Evolutionary conservation across 2,888 invertebrate species (phyloP).

Genomic region (Fissipunctia ypsillon): DNA sequence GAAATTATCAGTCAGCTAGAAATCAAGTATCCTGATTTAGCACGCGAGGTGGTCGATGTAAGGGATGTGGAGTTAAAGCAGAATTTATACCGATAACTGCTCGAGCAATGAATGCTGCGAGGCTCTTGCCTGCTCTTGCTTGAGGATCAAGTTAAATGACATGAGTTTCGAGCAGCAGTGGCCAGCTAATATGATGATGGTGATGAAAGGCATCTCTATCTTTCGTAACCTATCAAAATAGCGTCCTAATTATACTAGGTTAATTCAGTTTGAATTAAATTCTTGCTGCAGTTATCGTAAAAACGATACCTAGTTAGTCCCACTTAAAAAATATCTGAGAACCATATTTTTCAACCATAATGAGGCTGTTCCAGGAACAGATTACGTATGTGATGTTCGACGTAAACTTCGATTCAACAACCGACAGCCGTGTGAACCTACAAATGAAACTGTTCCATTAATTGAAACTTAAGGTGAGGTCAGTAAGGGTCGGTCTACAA

Average conservation of each 20-base stretch:
- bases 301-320: background rate
- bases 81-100: background rate
- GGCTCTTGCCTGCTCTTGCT: no score
- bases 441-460: slow-evolving; percentile 64
- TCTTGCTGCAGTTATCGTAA: background rate
- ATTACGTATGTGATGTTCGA: slow-evolving; percentile 24
- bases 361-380: slow-evolving; percentile 19
- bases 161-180: no score
- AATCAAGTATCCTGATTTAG: no score
- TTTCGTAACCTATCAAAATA: no score
- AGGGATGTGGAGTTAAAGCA: background rate
- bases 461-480: slow-evolving; percentile 69
- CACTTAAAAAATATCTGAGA: background rate
- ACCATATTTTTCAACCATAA: slow-evolving; percentile 22
- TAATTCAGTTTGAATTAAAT: background rate
- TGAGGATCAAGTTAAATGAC: no score
- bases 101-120: no score
- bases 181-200: no score
- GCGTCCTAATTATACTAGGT: no score
- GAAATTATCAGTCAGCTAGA: no score
- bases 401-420: slow-evolving; percentile 54
- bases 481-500: slow-evolving; percentile 69
- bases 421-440: slow-evolving; percentile 55
- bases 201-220: no score
- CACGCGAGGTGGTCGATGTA: no score